These are phyloP conservation scores for Suncus etruscus DNA, from an alignment of 2,113 vertebrate species.

Conservation along the genomic window DNA sequence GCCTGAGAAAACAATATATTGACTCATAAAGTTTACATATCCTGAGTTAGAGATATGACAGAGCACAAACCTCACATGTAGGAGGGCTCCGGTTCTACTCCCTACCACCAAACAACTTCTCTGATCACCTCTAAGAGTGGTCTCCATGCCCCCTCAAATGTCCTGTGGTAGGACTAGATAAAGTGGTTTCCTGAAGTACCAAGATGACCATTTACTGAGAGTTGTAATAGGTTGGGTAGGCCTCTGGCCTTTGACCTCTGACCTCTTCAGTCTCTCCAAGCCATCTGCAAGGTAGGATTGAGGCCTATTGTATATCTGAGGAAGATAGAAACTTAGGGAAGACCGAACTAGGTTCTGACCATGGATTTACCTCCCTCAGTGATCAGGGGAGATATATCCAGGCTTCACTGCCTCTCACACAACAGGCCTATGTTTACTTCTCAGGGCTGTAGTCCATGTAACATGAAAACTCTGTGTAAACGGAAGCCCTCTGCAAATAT, in stretches of 20 bases:
- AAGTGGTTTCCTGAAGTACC: background rate
- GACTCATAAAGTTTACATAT: background rate
- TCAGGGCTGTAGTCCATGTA: background rate
- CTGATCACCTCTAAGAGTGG: no score
- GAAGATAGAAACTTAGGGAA: background rate
- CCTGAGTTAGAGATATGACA: background rate
- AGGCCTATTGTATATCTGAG: background rate
- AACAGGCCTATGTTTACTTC: conserved; percentile 5
- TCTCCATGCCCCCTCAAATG: background rate
- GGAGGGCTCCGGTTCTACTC: no score
- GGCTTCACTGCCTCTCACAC: background rate
- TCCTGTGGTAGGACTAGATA: background rate
- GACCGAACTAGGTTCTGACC: background rate
- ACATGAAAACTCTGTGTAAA: background rate
- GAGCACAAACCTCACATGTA: no score
- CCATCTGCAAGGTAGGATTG: background rate
- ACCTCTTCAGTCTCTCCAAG: background rate
- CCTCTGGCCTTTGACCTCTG: no score
- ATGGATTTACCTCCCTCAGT: background rate
- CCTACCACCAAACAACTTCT: no score
- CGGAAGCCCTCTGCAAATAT: conserved; percentile 3
- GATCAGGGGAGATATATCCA: background rate
- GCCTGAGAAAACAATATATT: background rate
- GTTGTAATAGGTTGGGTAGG: rapidly evolving
- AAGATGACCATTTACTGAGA: background rate